Evolutionary conservation across 2,113 vertebrate species (phyloP).

Genomic region (Procavia capensis): DNA sequence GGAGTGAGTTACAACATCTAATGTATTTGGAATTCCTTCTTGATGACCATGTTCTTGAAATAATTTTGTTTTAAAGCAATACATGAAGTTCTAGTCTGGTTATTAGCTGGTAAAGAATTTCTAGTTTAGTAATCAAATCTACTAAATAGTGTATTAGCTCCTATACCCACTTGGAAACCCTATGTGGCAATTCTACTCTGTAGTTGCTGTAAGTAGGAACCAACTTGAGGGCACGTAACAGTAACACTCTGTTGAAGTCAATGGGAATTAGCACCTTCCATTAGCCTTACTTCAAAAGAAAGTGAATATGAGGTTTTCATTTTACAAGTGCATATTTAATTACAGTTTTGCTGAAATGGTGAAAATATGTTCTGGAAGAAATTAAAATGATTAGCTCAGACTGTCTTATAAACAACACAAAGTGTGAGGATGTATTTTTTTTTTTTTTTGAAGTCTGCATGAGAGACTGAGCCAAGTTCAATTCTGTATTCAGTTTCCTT

Average conservation of each 20-base stretch:
- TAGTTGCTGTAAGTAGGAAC: too few relatives aligned
- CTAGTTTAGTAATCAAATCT: slow-evolving; percentile 27
- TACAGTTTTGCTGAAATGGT: slow-evolving; percentile 77
- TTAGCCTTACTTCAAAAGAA: slow-evolving; percentile 65
- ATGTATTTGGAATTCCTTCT: slow-evolving; percentile 86
- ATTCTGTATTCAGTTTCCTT: slow-evolving; percentile 74
- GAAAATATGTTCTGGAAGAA: slow-evolving; percentile 80
- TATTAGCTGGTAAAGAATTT: slow-evolving; percentile 11
- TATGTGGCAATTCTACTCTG: too few relatives aligned
- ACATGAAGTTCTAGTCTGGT: slow-evolving; percentile 44
- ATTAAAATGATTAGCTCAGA: slow-evolving; percentile 82
- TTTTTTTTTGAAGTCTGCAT: slow-evolving; percentile 48
- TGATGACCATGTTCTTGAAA: slow-evolving; percentile 82
- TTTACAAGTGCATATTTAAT: slow-evolving; percentile 73
- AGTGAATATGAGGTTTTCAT: slow-evolving; percentile 42
- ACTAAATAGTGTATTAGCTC: slow-evolving; percentile 36
- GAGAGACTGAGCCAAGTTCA: slow-evolving; percentile 74
- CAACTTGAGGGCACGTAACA: too few relatives aligned
- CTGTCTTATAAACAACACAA: slow-evolving; percentile 73
- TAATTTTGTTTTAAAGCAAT: too few relatives aligned
- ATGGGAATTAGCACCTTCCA: neutral
- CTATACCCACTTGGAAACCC: neutral
- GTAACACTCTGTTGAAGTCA: neutral
- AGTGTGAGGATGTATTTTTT: slow-evolving; percentile 52
- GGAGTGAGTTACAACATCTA: slow-evolving; percentile 88